These are phyloP conservation scores for Neoarius graeffei DNA, from an alignment of 2,113 vertebrate genomes.

Conservation along the genomic window DNA sequence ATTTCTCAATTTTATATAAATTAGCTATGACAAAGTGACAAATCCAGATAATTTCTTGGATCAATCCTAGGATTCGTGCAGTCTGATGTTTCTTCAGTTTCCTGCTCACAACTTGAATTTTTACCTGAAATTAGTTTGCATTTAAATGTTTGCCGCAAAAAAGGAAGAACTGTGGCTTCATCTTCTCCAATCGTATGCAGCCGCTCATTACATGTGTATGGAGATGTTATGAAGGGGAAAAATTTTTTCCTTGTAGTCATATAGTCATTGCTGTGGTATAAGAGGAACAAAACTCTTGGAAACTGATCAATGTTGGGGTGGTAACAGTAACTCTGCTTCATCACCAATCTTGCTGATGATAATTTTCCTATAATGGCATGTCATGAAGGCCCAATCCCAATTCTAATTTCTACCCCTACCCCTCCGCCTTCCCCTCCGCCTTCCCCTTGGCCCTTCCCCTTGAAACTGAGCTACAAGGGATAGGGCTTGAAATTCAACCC, in stretches of 20 bases:
- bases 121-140: background rate
- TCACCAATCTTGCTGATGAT: background rate
- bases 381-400: too few relatives aligned
- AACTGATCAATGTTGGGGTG: background rate
- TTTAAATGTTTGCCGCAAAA: background rate
- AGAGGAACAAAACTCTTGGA: background rate
- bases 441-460: too few relatives aligned
- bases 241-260: background rate
- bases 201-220: background rate
- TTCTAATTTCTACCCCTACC: too few relatives aligned
- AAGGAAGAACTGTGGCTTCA: background rate
- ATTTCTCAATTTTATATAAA: background rate
- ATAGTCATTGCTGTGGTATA: background rate
- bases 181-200: background rate
- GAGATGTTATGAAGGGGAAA: background rate
- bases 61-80: too few relatives aligned
- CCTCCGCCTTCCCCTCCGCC: too few relatives aligned
- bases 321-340: background rate
- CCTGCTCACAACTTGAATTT: too few relatives aligned
- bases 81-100: too few relatives aligned
- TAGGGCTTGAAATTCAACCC: too few relatives aligned
- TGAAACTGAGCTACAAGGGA: too few relatives aligned
- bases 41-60: background rate
- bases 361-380: background rate
- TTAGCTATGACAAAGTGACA: background rate